Conservation (phyloP, 2,888 invertebrate species). For the Drosophila austrosaltans region DNA sequence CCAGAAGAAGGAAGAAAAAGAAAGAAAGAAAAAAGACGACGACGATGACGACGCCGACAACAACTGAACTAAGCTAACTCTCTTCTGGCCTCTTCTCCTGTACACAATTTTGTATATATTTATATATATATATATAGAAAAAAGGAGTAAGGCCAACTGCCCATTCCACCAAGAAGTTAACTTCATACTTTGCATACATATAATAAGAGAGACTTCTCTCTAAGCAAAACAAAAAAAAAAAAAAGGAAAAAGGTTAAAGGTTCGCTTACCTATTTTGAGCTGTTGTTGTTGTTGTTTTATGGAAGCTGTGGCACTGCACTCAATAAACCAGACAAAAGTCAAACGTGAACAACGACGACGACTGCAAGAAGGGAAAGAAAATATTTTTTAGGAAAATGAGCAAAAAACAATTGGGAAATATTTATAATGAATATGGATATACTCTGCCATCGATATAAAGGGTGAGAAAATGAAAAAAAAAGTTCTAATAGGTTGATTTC, state of each 20-base stretch:
- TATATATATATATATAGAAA: conserved; percentile 17
- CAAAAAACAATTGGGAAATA: not conserved
- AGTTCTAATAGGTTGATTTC: too few species aligned
- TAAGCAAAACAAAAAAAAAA: conserved; percentile 48
- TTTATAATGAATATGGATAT: not conserved
- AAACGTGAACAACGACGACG: conserved; percentile 43
- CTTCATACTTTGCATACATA: conserved; percentile 66
- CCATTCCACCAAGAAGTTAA: conserved; percentile 50
- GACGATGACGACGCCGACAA: not conserved
- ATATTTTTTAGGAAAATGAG: conserved; percentile 45
- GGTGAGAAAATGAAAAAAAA: too few species aligned
- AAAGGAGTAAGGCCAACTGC: conserved; percentile 5
- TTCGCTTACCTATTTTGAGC: conserved; percentile 61
- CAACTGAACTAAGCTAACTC: conserved; percentile 9
- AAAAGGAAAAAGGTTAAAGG: conserved; percentile 58
- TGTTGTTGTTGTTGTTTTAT: conserved; percentile 25
- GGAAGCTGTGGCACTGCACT: conserved; percentile 56
- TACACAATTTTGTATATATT: conserved; percentile 28
- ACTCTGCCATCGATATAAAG: not conserved
- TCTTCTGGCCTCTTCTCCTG: conserved; percentile 3
- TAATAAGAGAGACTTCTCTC: conserved; percentile 19
- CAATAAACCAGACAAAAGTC: conserved; percentile 62
- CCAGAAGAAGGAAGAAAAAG: not conserved
- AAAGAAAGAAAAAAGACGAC: conserved; percentile 19
- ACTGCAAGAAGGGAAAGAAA: conserved; percentile 48